Evolutionary conservation across 2,797 vertebrate genomes (phyloP).

Genomic region (Prionace glauca): DNA sequence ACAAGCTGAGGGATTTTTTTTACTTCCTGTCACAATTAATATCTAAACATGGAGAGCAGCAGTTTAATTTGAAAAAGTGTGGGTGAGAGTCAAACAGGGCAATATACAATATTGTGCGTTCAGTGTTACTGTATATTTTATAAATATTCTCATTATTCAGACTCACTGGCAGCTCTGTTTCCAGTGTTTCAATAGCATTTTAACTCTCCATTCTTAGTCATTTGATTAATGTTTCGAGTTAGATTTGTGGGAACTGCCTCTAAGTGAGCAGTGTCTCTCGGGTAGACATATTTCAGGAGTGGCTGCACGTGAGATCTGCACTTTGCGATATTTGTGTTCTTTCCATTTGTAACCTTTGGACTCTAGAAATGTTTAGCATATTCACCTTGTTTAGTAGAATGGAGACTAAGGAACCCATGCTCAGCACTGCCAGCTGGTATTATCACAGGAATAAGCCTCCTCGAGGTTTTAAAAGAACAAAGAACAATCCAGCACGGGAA

Average conservation of each 20-base stretch:
- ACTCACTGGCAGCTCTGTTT: not conserved
- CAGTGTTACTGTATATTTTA: not conserved
- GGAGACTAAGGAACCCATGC: not conserved
- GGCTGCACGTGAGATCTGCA: not conserved
- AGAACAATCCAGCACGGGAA: too few species aligned
- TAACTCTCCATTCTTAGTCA: not conserved
- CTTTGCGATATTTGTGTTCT: not conserved
- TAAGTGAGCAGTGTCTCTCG: too few species aligned
- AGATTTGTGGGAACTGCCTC: not conserved
- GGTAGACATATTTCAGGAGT: not conserved
- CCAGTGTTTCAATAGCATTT: not conserved
- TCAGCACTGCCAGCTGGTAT: not conserved
- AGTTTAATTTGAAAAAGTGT: not conserved
- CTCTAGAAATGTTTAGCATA: not conserved
- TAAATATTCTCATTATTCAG: not conserved
- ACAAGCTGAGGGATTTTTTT: too few species aligned
- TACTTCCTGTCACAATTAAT: too few species aligned
- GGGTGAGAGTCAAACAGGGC: not conserved
- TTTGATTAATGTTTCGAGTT: not conserved
- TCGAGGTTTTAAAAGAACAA: too few species aligned
- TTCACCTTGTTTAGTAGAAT: not conserved
- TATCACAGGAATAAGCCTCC: not conserved
- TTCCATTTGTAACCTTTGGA: not conserved
- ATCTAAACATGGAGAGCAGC: too few species aligned
- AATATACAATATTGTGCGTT: not conserved